Evolutionary conservation across 2,113 vertebrate genomes (phyloP).

Genomic region (Salvator merianae): DNA sequence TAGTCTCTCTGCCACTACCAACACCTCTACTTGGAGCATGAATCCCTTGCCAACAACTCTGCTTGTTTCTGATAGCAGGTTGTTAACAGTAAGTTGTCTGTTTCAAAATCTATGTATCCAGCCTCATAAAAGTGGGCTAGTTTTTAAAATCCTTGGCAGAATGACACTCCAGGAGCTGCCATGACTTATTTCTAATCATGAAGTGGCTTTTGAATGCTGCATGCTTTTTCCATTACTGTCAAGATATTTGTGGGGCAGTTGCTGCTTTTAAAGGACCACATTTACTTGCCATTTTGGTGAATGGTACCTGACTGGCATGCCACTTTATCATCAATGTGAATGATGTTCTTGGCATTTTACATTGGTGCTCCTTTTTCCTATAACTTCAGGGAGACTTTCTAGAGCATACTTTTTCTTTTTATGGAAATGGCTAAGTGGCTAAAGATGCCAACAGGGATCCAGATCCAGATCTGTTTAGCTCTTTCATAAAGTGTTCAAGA

Average conservation of each 20-base stretch:
- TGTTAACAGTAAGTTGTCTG: not conserved
- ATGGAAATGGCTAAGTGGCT: not conserved
- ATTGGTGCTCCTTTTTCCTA: not conserved
- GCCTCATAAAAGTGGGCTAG: not conserved
- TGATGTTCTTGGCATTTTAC: not conserved
- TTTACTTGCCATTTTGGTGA: constrained; percentile 10
- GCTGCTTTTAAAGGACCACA: not conserved
- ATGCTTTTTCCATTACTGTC: not conserved
- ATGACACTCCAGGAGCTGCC: not conserved
- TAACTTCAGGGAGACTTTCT: not conserved
- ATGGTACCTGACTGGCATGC: not conserved
- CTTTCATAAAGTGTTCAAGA: not conserved
- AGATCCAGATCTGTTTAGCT: not conserved
- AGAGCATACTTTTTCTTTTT: not conserved
- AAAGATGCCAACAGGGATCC: not conserved
- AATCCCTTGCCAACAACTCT: not conserved
- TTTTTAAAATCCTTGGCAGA: not conserved
- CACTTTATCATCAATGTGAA: not conserved
- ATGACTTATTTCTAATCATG: rapidly evolving
- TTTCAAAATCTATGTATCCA: not conserved
- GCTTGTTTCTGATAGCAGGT: not conserved
- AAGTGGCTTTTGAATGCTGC: not conserved
- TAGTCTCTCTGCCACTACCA: not conserved
- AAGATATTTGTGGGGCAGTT: not conserved
- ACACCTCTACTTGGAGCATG: rapidly evolving